Percentiles rank a stretch among this genome's conserved stretches.
Conservation (phyloP, 1,140 invertebrate genomes). For the Neuroterus valhalla region DNA sequence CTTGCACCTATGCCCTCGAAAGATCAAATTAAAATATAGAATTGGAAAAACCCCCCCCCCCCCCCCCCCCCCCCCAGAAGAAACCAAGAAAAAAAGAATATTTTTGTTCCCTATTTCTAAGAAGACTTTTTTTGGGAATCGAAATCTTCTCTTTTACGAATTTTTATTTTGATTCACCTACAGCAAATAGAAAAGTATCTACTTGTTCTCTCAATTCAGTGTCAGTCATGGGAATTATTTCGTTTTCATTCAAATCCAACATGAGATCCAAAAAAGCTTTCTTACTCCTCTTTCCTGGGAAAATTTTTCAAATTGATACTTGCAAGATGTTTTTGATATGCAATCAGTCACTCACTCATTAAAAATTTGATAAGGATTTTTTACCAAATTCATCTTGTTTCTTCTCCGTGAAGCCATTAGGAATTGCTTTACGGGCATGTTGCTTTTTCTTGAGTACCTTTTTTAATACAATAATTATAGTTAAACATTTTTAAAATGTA, state of each 20-base stretch:
- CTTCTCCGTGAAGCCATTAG: no score
- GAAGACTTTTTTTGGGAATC: no score
- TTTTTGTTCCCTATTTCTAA: no score
- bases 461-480: background rate
- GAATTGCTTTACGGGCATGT: background rate
- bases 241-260: conserved; percentile 76
- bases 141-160: no score
- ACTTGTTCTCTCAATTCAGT: conserved; percentile 84
- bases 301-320: no score
- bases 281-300: conserved; percentile 67
- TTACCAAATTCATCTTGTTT: conserved; percentile 9
- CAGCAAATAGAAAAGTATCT: conserved; percentile 87
- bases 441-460: conserved; percentile 37
- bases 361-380: background rate
- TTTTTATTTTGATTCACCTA: conserved; percentile 59
- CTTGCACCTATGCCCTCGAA: no score
- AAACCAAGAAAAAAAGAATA: no score
- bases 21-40: no score
- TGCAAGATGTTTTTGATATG: no score
- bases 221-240: conserved; percentile 77
- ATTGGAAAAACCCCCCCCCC: no score
- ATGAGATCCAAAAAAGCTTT: conserved; percentile 83
- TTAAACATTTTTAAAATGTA: background rate
- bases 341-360: no score
- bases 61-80: no score